These are phyloP conservation scores for Seira musarum DNA, from an alignment of 2,888 invertebrate genomes.

Conservation along the genomic window DNA sequence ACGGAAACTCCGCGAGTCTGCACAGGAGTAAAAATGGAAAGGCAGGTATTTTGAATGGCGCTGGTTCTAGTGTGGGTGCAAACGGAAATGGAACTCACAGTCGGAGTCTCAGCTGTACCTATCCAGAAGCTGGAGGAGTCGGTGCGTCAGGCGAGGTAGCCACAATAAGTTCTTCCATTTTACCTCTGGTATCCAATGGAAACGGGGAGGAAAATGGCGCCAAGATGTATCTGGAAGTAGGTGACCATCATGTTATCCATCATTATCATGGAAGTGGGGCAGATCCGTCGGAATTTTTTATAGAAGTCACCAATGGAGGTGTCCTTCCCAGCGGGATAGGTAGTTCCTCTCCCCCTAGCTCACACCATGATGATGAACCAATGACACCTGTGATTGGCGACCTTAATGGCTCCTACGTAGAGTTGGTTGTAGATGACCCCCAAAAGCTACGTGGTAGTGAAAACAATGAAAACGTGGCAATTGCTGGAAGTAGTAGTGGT, in stretches of 20 bases:
- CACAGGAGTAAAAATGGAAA: slow-evolving; percentile 58
- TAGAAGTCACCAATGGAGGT: slow-evolving; percentile 45
- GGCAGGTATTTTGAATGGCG: slow-evolving; percentile 47
- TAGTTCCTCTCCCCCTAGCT: slow-evolving; percentile 34
- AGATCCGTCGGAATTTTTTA: slow-evolving; percentile 32
- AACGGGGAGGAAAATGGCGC: slow-evolving; percentile 35
- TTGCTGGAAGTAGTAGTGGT: slow-evolving; percentile 11
- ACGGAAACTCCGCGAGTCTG: slow-evolving; percentile 58
- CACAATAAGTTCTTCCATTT: slow-evolving; percentile 62
- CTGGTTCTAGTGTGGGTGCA: slow-evolving; percentile 32
- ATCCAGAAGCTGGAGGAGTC: slow-evolving; percentile 62
- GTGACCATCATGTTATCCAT: slow-evolving; percentile 37
- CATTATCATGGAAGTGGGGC: slow-evolving; percentile 16
- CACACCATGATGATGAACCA: slow-evolving; percentile 41
- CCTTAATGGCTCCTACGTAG: slow-evolving; percentile 44
- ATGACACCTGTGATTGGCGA: slow-evolving; percentile 48
- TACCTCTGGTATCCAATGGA: slow-evolving; percentile 37
- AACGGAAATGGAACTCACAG: slow-evolving; percentile 54
- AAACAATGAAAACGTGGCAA: slow-evolving; percentile 2
- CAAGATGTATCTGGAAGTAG: slow-evolving; percentile 50
- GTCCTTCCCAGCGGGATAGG: slow-evolving; percentile 36
- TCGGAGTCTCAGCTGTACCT: slow-evolving; percentile 68
- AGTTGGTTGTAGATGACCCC: slow-evolving; percentile 34
- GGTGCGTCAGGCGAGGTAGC: slow-evolving; percentile 58
- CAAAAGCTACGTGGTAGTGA: neutral